phyloP scores from a whole-genome alignment of 2,888 invertebrate species.

The Amblyteles armatorius region DNA sequence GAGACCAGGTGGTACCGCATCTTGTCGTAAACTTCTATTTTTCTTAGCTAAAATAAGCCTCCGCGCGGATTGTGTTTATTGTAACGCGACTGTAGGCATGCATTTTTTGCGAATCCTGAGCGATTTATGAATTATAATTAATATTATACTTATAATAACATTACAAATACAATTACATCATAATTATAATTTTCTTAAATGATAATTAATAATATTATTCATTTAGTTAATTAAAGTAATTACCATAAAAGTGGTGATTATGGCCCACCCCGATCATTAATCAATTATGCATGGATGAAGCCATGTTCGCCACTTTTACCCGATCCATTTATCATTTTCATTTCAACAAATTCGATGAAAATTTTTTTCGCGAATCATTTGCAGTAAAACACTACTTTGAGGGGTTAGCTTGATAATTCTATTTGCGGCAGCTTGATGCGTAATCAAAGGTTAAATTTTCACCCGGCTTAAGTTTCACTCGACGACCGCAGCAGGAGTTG shows the following conservation, averaged over 20 bases:
- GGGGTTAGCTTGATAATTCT: not conserved
- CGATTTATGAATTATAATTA: not conserved
- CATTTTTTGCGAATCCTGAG: not conserved
- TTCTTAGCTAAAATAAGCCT: conserved; percentile 11
- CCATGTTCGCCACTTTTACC: no score
- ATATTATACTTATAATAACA: not conserved
- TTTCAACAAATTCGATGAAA: no score
- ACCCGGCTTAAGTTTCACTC: not conserved
- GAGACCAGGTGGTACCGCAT: conserved; percentile 61
- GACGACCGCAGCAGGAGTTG: not conserved
- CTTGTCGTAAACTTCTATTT: conserved; percentile 25
- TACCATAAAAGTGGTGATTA: no score
- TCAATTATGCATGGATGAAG: no score
- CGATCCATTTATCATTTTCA: no score
- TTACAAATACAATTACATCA: no score
- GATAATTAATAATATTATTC: no score
- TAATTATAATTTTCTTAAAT: no score
- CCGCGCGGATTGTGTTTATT: not conserved
- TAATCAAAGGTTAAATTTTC: conserved; percentile 7
- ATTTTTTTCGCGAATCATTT: no score
- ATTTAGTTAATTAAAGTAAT: no score
- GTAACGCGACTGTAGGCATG: not conserved
- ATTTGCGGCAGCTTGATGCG: not conserved
- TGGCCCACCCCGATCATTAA: no score
- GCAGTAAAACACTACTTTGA: not conserved